Conservation (phyloP, 2,797 vertebrate genomes). For the Enteromius paludinosus region DNA sequence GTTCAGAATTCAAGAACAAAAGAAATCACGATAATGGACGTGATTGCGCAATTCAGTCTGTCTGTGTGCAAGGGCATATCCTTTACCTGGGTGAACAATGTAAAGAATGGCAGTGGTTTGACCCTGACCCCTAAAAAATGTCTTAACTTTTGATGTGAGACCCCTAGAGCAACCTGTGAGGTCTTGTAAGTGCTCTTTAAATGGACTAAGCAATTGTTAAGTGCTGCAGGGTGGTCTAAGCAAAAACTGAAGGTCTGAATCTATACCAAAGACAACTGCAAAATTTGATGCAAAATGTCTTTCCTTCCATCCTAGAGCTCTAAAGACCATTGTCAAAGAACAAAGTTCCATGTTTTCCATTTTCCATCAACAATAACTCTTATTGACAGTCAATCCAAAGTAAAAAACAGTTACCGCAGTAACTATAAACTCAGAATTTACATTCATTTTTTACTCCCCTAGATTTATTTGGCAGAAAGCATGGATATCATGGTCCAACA, state of each 20-base stretch:
- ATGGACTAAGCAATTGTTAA: not conserved
- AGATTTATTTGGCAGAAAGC: not conserved
- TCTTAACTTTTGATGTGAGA: constrained; percentile 6
- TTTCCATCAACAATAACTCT: not conserved
- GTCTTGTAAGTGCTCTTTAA: constrained; percentile 24
- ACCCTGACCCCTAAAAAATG: constrained; percentile 28
- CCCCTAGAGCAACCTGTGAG: constrained; percentile 28
- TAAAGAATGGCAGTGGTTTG: constrained; percentile 27
- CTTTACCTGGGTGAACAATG: constrained; percentile 18
- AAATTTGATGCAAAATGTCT: not conserved
- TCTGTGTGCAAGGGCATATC: not conserved
- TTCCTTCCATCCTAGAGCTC: not conserved
- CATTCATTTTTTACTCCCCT: not conserved
- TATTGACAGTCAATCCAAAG: not conserved
- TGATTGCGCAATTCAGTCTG: not conserved
- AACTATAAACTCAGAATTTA: not conserved
- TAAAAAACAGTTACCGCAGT: not conserved
- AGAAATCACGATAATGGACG: not conserved
- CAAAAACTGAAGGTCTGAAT: constrained; percentile 3
- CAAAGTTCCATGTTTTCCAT: not conserved
- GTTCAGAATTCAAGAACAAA: constrained; percentile 5
- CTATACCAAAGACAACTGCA: not conserved
- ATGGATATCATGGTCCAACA: not conserved
- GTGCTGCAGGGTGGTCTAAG: not conserved
- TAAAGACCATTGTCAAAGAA: not conserved